Conservation (phyloP, 2,797 vertebrate genomes). For the Schizopygopsis malacanthus region DNA sequence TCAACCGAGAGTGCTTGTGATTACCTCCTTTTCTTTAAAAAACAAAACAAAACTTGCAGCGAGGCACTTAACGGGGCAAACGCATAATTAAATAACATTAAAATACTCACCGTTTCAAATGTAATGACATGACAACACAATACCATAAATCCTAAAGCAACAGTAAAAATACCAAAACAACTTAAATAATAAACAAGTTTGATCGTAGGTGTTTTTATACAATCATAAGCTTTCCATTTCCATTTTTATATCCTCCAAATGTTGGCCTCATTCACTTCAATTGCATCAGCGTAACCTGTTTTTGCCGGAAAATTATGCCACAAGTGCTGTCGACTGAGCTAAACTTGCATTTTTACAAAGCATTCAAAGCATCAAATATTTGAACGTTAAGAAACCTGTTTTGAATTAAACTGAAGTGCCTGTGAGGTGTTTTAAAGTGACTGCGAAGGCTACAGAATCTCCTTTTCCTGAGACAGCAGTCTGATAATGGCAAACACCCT, state of each 20-base stretch:
- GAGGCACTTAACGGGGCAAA: not conserved
- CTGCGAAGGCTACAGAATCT: not conserved
- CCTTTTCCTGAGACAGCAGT: conserved; percentile 48
- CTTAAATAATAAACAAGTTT: not conserved
- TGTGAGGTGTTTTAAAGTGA: not conserved
- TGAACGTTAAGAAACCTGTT: not conserved
- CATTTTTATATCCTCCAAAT: not conserved
- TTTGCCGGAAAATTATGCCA: not conserved
- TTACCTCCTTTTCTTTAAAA: not conserved
- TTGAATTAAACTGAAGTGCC: not conserved
- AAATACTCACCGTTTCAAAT: not conserved
- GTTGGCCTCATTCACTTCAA: not conserved
- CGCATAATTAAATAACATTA: not conserved
- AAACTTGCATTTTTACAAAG: not conserved
- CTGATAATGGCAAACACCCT: conserved; percentile 71
- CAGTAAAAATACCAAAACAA: not conserved
- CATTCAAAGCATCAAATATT: too few relatives aligned
- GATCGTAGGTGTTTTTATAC: not conserved
- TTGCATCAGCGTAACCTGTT: not conserved
- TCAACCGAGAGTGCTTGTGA: not conserved
- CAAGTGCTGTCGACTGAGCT: not conserved
- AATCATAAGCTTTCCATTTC: not conserved
- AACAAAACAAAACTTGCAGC: not conserved
- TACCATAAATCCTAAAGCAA: not conserved
- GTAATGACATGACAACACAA: not conserved